Evolutionary conservation across 1,140 invertebrate genomes (phyloP).

Genomic region (Hirudo medicinalis): DNA sequence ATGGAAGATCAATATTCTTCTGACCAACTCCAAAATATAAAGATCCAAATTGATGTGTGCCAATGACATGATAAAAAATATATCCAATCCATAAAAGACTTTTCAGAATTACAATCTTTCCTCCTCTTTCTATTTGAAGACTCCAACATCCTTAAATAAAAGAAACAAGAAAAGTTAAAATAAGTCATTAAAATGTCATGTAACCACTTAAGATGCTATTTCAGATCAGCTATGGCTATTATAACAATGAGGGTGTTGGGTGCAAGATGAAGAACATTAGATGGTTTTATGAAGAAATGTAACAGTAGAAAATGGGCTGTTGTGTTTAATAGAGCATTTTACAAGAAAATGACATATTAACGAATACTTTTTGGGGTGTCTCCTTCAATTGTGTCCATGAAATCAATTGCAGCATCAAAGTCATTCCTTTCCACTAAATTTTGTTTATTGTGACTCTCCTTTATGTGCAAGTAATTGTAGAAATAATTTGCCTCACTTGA

Average conservation of each 20-base stretch:
- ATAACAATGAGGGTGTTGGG: too few relatives aligned
- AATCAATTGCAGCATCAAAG: conserved; percentile 40
- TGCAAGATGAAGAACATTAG: conserved; percentile 1
- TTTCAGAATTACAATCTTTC: conserved; percentile 35
- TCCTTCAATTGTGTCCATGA: conserved; percentile 40
- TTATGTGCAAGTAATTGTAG: conserved; percentile 41
- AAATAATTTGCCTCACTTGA: conserved; percentile 38
- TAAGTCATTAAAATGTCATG: not conserved
- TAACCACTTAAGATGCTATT: not conserved
- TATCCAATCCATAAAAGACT: conserved; percentile 41
- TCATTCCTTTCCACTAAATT: conserved; percentile 34
- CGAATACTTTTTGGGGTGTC: conserved; percentile 39
- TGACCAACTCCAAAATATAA: conserved; percentile 41
- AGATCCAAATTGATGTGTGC: conserved; percentile 35
- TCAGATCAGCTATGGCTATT: too few relatives aligned
- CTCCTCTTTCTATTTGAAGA: conserved; percentile 40
- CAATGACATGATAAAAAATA: conserved; percentile 39
- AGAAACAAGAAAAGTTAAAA: not conserved
- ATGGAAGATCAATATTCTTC: conserved; percentile 41
- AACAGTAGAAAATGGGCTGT: not conserved
- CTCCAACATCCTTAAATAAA: conserved; percentile 38
- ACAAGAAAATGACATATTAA: not conserved
- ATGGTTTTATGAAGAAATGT: not conserved
- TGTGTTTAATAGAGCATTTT: not conserved
- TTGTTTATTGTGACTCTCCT: conserved; percentile 34